Percentiles rank a stretch among this genome's conserved stretches.
Conservation (phyloP, 2,113 vertebrate species). For the Rousettus leschenaultii region DNA sequence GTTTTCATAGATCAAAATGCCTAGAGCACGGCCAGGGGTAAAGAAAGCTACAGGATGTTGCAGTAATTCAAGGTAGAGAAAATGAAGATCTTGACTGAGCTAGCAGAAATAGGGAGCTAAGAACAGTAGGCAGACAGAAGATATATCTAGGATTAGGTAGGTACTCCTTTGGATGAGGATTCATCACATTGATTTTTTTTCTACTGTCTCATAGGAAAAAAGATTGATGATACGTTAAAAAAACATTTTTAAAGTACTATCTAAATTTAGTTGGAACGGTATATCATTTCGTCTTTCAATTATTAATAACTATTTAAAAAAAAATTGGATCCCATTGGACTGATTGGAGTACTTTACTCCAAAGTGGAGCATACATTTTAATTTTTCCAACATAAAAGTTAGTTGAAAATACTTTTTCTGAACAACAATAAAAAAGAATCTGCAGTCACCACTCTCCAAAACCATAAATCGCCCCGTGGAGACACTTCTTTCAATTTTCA, state of each 20-base stretch:
- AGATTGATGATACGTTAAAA: not conserved
- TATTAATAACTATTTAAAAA: not conserved
- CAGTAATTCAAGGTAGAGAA: no score
- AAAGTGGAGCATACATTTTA: not conserved
- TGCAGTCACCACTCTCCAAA: not conserved
- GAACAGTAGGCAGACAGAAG: no score
- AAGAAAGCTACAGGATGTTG: no score
- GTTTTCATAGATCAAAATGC: no score
- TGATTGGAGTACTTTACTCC: not conserved
- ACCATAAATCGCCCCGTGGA: not conserved
- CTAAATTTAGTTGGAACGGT: not conserved
- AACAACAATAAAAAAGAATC: not conserved
- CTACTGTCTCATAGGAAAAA: no score
- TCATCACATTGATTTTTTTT: no score
- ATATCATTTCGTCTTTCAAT: not conserved
- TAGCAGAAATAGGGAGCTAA: no score
- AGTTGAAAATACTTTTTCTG: not conserved
- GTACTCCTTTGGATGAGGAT: no score
- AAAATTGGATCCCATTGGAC: not conserved
- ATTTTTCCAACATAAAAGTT: not conserved
- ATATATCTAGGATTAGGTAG: not conserved
- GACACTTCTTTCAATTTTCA: not conserved
- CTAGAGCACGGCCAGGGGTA: no score
- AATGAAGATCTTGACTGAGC: no score
- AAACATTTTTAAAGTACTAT: not conserved